A percentile compares a stretch with the other conserved stretches of the same genome.
These are phyloP conservation scores for Dendrophyllia cribrosa DNA, from an alignment of 64 coral and sea anemone genomes.

Conservation along the genomic window DNA sequence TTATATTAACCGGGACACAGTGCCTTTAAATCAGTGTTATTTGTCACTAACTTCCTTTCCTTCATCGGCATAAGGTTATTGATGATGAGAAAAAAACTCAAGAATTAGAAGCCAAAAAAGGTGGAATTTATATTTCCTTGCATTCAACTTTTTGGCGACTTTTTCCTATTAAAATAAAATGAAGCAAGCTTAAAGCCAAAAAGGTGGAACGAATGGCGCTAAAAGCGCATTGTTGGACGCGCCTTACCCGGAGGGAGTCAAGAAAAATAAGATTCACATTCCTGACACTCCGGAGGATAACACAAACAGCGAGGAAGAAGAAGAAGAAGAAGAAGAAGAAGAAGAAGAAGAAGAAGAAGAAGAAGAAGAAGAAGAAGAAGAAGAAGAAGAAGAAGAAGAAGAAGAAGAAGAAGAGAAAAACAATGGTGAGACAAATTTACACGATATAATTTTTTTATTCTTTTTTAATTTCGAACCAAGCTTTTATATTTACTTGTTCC, in stretches of 20 bases:
- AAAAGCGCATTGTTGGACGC: conserved; percentile 32
- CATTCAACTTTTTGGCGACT: too few species aligned
- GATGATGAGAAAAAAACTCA: conserved; percentile 93
- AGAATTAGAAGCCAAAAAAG: conserved; percentile 79
- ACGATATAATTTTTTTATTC: too few species aligned
- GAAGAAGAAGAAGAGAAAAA: conserved; percentile 1
- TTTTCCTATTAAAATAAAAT: too few species aligned
- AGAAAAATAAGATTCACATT: conserved; percentile 57
- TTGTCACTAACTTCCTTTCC: not conserved
- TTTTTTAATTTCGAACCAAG: too few species aligned
- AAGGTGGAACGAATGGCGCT: conserved; percentile 20
- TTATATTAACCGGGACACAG: too few species aligned
- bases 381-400: too few species aligned
- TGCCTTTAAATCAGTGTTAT: not conserved
- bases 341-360: too few species aligned
- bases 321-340: too few species aligned
- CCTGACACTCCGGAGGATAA: not conserved
- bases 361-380: too few species aligned
- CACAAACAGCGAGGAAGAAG: not conserved
- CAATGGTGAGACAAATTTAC: conserved; percentile 7
- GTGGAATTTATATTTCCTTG: too few species aligned
- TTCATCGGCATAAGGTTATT: conserved; percentile 65
- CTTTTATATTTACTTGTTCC: too few species aligned
- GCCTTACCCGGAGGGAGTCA: conserved; percentile 78
- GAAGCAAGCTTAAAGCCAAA: too few species aligned